These are phyloP conservation scores for Edolisoma coerulescens DNA, from an alignment of 2,113 vertebrate species.

Conservation along the genomic window DNA sequence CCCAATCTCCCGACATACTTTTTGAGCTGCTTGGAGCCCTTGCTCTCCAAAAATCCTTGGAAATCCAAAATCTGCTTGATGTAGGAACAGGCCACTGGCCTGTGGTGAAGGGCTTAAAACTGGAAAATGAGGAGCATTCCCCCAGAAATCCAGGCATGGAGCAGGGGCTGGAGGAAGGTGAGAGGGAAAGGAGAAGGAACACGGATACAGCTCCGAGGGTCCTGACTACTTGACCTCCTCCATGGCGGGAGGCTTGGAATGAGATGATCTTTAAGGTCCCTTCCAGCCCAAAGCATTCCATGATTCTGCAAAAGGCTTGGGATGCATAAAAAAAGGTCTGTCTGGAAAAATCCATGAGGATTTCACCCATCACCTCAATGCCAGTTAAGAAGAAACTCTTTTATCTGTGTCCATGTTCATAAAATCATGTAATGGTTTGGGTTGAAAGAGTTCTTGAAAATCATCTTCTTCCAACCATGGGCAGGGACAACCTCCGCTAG, in stretches of 20 bases:
- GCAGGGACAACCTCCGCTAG: background rate
- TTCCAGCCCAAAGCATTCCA: background rate
- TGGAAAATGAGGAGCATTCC: accelerated
- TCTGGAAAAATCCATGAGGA: background rate
- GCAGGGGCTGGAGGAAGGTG: background rate
- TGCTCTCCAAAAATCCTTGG: background rate
- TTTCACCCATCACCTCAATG: background rate
- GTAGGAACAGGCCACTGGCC: background rate
- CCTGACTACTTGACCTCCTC: background rate
- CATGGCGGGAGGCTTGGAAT: background rate
- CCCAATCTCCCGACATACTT: accelerated
- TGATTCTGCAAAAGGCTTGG: background rate
- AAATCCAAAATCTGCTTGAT: background rate
- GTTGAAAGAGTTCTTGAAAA: too few relatives aligned
- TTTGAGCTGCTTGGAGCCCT: background rate
- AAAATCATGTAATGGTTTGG: background rate
- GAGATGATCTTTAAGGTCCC: background rate
- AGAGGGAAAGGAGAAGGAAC: background rate
- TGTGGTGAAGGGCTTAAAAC: background rate
- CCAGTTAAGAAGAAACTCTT: background rate
- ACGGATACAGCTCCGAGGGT: accelerated
- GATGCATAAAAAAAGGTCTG: background rate
- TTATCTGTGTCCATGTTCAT: background rate
- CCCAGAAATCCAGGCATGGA: background rate
- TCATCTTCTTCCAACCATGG: accelerated